Evolutionary conservation across 2,113 vertebrate genomes (phyloP).

Genomic region (Oryzias woworae): DNA sequence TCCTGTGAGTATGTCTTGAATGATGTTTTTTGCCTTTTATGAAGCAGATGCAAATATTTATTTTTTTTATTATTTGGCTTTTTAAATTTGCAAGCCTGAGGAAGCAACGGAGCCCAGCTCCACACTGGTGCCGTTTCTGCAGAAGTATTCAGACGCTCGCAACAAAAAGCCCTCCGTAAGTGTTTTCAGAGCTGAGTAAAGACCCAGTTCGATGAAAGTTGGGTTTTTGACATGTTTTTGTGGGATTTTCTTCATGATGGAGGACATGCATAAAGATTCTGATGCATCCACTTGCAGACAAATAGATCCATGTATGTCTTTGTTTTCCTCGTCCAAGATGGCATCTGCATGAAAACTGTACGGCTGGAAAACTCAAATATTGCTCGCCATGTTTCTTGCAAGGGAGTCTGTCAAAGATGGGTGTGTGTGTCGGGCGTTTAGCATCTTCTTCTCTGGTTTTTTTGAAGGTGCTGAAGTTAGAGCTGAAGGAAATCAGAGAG

Average conservation of each 20-base stretch:
- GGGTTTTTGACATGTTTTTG: too few relatives aligned
- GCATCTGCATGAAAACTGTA: too few relatives aligned
- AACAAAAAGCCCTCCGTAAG: slow-evolving; percentile 92
- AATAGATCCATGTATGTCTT: too few relatives aligned
- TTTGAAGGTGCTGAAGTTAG: slow-evolving; percentile 88
- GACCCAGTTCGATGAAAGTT: too few relatives aligned
- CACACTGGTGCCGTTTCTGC: slow-evolving; percentile 88
- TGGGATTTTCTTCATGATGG: too few relatives aligned
- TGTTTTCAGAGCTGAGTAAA: neutral
- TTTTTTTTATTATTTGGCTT: neutral
- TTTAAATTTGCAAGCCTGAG: slow-evolving; percentile 81
- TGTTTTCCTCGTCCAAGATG: too few relatives aligned
- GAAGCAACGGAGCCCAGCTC: slow-evolving; percentile 87
- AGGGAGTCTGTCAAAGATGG: neutral
- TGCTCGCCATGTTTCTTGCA: neutral
- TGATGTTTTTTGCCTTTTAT: neutral
- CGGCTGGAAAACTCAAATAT: too few relatives aligned
- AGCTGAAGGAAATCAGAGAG: slow-evolving; percentile 92
- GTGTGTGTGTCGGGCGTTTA: neutral
- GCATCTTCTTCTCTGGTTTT: neutral
- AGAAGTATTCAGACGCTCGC: slow-evolving; percentile 91
- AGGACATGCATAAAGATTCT: too few relatives aligned
- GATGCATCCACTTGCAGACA: too few relatives aligned
- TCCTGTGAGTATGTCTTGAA: slow-evolving; percentile 82
- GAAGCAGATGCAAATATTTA: neutral